Evolutionary conservation across 2,113 vertebrate genomes (phyloP).

Genomic region (Pomatorhinus ruficollis): DNA sequence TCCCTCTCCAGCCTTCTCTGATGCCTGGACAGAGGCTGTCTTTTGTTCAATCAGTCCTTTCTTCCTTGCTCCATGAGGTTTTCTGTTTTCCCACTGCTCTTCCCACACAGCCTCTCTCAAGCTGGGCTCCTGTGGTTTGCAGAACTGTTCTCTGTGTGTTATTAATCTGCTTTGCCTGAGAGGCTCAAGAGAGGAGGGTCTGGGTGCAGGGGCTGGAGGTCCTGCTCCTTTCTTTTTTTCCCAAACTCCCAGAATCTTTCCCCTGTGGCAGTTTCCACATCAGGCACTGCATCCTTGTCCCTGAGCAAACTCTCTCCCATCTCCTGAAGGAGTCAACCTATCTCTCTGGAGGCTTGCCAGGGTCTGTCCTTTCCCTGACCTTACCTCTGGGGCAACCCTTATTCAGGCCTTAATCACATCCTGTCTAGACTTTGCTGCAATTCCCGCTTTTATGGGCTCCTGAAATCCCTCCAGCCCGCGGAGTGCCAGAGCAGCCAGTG

Average conservation of each 20-base stretch:
- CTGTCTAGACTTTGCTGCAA: slow-evolving; percentile 77
- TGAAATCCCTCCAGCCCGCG: neutral
- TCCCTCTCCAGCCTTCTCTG: neutral
- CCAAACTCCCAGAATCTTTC: neutral
- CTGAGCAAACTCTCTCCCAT: neutral
- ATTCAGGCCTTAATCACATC: slow-evolving; percentile 74
- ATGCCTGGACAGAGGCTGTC: neutral
- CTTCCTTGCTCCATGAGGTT: neutral
- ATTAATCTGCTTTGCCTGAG: neutral
- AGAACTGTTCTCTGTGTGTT: neutral
- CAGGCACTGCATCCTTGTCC: neutral
- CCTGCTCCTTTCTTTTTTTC: neutral
- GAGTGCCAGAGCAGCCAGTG: neutral
- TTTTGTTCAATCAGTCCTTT: neutral
- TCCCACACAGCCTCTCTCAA: neutral
- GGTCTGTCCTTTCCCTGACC: slow-evolving; percentile 70
- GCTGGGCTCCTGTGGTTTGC: neutral
- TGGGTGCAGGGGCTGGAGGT: neutral
- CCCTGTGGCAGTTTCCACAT: neutral
- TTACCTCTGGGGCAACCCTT: slow-evolving; percentile 68
- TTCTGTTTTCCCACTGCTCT: neutral
- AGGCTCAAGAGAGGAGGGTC: neutral
- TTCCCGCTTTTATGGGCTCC: neutral
- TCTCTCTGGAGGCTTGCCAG: slow-evolving; percentile 60
- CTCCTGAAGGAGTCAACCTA: slow-evolving; percentile 32